phyloP scores from a whole-genome alignment of 2,888 invertebrate species.

The Cataglyphis rosenhaueri region DNA sequence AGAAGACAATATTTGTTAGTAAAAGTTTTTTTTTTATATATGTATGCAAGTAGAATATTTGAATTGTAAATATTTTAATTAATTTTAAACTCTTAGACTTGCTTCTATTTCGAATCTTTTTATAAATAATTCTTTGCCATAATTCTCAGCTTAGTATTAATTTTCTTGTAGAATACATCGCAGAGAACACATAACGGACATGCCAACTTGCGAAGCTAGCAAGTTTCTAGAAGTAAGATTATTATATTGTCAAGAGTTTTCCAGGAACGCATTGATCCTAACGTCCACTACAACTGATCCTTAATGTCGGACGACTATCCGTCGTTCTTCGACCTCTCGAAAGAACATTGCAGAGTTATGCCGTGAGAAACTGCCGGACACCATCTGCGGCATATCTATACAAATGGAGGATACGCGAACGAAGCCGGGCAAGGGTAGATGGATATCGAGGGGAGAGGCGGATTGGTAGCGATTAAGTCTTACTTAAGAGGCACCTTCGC shows the following conservation, averaged over 20 bases:
- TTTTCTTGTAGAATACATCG: background rate
- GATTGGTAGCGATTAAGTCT: conserved; percentile 76
- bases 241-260: background rate
- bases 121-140: background rate
- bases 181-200: background rate
- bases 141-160: background rate
- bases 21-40: background rate
- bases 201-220: background rate
- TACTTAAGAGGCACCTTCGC: conserved; percentile 76
- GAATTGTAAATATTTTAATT: conserved; percentile 4
- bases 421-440: conserved; percentile 31
- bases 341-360: background rate
- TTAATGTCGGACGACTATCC: background rate
- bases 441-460: conserved; percentile 58
- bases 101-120: background rate
- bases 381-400: conserved; percentile 21
- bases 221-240: background rate
- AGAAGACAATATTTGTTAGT: background rate
- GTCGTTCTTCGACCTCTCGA: background rate
- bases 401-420: conserved; percentile 21
- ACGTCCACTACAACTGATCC: background rate
- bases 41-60: background rate
- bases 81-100: background rate
- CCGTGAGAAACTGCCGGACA: conserved; percentile 44
- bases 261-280: background rate